These are phyloP conservation scores for Phyllopteryx taeniolatus DNA, from an alignment of 2,113 vertebrate species.

Conservation along the genomic window DNA sequence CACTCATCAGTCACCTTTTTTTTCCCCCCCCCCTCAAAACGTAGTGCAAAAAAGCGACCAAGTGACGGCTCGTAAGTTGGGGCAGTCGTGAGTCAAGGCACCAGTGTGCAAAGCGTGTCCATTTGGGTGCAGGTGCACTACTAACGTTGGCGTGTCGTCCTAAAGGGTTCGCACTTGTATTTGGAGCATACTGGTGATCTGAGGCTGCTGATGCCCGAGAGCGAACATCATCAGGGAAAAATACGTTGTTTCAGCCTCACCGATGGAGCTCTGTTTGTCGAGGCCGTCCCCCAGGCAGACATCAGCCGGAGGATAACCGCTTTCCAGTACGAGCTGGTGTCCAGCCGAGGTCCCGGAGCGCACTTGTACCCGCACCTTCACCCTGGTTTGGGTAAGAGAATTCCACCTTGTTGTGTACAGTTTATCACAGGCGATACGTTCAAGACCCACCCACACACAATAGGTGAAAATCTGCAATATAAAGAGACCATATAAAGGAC, in stretches of 20 bases:
- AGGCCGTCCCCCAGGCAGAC: slow-evolving; percentile 85
- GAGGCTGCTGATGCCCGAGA: slow-evolving; percentile 81
- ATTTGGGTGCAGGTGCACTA: background rate
- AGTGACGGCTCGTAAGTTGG: background rate
- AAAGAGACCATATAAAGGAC: no score
- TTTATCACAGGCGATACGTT: background rate
- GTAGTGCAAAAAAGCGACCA: no score
- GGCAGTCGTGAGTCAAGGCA: background rate
- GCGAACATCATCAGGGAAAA: slow-evolving; percentile 63
- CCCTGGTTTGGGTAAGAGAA: slow-evolving; percentile 43
- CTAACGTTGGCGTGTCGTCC: background rate
- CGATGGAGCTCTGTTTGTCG: slow-evolving; percentile 86
- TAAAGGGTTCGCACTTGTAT: slow-evolving; percentile 85
- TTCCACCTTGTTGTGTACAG: background rate
- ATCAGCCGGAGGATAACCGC: slow-evolving; percentile 88
- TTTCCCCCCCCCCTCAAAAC: background rate
- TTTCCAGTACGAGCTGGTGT: slow-evolving; percentile 89
- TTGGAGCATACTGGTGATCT: slow-evolving; percentile 88
- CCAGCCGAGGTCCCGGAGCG: slow-evolving; percentile 59
- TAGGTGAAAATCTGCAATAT: background rate
- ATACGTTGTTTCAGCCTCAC: slow-evolving; percentile 82
- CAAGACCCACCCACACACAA: background rate
- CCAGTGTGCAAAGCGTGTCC: background rate
- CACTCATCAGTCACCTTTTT: background rate
- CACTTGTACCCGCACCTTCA: slow-evolving; percentile 68